phyloP scores from a whole-genome alignment of 2,113 vertebrate genomes.

The Paramormyrops kingsleyae region DNA sequence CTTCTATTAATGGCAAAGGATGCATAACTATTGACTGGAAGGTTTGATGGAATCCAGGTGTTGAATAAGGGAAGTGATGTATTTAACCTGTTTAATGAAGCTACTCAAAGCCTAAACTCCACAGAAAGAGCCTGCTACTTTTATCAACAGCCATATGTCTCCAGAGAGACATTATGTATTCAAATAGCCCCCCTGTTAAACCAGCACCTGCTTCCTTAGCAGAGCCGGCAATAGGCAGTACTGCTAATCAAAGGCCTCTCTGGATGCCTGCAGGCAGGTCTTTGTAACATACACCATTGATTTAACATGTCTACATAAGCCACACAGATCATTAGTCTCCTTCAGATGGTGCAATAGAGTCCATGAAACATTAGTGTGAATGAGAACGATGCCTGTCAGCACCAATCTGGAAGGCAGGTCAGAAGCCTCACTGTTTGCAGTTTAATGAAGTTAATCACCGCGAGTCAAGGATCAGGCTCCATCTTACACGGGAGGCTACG shows the following conservation, averaged over 20 bases:
- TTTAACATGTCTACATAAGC: constrained; percentile 3
- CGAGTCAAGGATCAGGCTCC: background rate
- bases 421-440: background rate
- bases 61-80: background rate
- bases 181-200: background rate
- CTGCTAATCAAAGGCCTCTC: constrained; percentile 2
- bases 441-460: background rate
- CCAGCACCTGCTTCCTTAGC: background rate
- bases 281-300: background rate
- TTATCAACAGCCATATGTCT: background rate
- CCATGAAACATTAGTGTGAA: background rate
- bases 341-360: background rate
- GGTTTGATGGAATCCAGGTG: background rate
- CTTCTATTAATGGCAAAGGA: background rate
- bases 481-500: background rate
- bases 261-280: background rate
- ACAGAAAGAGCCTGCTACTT: background rate
- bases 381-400: background rate
- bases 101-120: background rate
- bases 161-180: background rate
- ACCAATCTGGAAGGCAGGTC: background rate
- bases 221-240: background rate
- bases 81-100: background rate
- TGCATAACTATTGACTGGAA: background rate
- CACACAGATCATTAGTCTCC: background rate